Evolutionary conservation across 2,888 invertebrate genomes (phyloP).

Genomic region (Archaeoteleia sp.): DNA sequence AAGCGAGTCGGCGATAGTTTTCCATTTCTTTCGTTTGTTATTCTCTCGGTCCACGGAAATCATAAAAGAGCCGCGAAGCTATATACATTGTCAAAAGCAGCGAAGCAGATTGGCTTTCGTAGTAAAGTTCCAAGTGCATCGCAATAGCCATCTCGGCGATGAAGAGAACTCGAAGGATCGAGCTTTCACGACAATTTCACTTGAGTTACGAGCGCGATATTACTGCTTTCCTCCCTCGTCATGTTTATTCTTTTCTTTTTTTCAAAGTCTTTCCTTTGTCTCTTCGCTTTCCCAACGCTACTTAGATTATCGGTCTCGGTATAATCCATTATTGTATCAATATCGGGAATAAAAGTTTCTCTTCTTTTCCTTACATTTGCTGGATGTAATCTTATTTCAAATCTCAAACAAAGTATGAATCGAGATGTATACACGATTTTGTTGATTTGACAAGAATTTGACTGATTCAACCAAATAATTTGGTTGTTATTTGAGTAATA

Average conservation of each 20-base stretch:
- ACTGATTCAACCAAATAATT: too few relatives aligned
- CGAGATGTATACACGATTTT: too few relatives aligned
- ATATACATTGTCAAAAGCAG: constrained; percentile 51
- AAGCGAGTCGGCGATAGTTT: constrained; percentile 5
- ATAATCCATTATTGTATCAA: constrained; percentile 52
- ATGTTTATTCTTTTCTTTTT: not conserved
- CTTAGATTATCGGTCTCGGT: constrained; percentile 30
- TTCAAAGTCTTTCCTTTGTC: constrained; percentile 37
- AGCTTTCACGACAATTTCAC: constrained; percentile 38
- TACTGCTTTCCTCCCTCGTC: constrained; percentile 13
- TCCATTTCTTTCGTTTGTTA: constrained; percentile 41
- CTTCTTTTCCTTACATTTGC: too few relatives aligned
- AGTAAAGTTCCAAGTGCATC: constrained; percentile 57
- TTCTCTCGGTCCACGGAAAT: constrained; percentile 57
- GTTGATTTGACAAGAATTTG: too few relatives aligned
- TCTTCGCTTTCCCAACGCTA: constrained; percentile 23
- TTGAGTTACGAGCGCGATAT: constrained; percentile 43
- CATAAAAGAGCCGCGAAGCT: constrained; percentile 58
- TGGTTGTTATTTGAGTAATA: too few relatives aligned
- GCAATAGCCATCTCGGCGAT: constrained; percentile 54
- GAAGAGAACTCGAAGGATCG: constrained; percentile 33
- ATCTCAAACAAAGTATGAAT: too few relatives aligned
- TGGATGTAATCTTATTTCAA: too few relatives aligned
- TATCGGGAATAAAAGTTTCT: constrained; percentile 12
- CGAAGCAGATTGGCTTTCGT: constrained; percentile 63